Percentiles rank a stretch among this genome's conserved stretches.
Evolutionary conservation across 2,113 vertebrate genomes (phyloP).

Genomic region (Sphaerodactylus townsendi): DNA sequence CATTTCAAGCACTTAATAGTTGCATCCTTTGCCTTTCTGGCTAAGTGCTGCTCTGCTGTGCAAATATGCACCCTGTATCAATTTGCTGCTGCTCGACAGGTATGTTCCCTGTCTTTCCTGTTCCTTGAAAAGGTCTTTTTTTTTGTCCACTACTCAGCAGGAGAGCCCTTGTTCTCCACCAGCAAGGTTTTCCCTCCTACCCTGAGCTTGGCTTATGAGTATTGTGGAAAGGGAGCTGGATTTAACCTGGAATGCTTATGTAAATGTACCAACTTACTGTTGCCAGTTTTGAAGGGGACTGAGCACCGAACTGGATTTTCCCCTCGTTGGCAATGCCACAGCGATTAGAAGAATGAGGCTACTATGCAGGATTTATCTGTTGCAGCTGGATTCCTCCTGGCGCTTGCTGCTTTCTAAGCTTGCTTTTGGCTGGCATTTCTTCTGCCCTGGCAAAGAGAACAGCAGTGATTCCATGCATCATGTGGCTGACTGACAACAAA

Average conservation of each 20-base stretch:
- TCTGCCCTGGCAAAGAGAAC: not conserved
- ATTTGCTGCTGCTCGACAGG: not conserved
- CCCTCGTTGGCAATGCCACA: not conserved
- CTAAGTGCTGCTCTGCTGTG: not conserved
- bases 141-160: not conserved
- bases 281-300: slow-evolving; percentile 5
- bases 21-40: not conserved
- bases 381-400: not conserved
- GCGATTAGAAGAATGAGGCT: not conserved
- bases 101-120: not conserved
- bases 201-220: not conserved
- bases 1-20: not conserved
- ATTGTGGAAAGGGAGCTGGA: not conserved
- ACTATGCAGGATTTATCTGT: not conserved
- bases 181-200: not conserved
- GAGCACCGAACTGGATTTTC: slow-evolving; percentile 11
- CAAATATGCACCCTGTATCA: not conserved
- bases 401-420: slow-evolving; percentile 7
- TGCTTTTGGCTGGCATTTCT: slow-evolving; percentile 1
- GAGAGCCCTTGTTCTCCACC: not conserved
- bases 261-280: not conserved
- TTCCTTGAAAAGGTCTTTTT: not conserved
- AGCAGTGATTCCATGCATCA: not conserved
- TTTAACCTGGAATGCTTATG: not conserved
- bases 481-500: not conserved